A percentile compares a stretch with the other conserved stretches of the same genome.
These are phyloP conservation scores for Drosophila fuyamai DNA, from an alignment of 1,140 invertebrate genomes.

Conservation along the genomic window DNA sequence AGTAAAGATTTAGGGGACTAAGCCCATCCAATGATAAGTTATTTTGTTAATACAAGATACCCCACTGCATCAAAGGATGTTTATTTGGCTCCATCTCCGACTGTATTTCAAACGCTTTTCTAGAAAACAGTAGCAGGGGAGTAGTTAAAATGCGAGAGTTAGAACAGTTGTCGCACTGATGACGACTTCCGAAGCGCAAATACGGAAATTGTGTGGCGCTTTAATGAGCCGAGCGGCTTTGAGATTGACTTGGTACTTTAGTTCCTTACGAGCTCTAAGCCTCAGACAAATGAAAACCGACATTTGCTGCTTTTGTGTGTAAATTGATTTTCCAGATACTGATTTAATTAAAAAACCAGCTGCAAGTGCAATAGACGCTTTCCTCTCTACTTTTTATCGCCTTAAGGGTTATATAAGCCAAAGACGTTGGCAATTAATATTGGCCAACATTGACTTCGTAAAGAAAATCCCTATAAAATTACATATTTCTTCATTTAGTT, in stretches of 20 bases:
- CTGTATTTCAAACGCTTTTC: slow-evolving; percentile 2
- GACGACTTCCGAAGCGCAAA: slow-evolving; percentile 58
- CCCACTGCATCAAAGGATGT: neutral
- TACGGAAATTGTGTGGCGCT: slow-evolving; percentile 65
- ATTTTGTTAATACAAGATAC: no score
- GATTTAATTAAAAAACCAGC: slow-evolving; percentile 73
- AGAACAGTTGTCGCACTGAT: slow-evolving; percentile 42
- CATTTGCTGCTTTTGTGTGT: slow-evolving; percentile 21
- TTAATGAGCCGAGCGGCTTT: slow-evolving; percentile 64
- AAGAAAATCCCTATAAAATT: no score
- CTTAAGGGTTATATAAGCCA: neutral
- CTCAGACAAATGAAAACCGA: slow-evolving; percentile 48
- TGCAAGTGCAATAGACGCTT: slow-evolving; percentile 52
- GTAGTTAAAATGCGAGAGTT: slow-evolving; percentile 6
- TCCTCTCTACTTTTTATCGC: neutral
- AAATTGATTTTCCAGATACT: slow-evolving; percentile 66
- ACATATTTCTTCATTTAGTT: no score
- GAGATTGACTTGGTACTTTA: slow-evolving; percentile 19
- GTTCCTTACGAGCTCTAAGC: slow-evolving; percentile 21
- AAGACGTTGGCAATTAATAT: no score
- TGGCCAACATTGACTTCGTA: no score
- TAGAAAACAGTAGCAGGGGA: neutral
- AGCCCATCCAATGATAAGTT: no score
- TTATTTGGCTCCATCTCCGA: neutral
- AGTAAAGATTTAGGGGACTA: no score